A percentile compares a stretch with the other conserved stretches of the same genome.
These are phyloP conservation scores for Leptinotarsa haldemani DNA, from an alignment of 2,888 invertebrate species.

Conservation along the genomic window DNA sequence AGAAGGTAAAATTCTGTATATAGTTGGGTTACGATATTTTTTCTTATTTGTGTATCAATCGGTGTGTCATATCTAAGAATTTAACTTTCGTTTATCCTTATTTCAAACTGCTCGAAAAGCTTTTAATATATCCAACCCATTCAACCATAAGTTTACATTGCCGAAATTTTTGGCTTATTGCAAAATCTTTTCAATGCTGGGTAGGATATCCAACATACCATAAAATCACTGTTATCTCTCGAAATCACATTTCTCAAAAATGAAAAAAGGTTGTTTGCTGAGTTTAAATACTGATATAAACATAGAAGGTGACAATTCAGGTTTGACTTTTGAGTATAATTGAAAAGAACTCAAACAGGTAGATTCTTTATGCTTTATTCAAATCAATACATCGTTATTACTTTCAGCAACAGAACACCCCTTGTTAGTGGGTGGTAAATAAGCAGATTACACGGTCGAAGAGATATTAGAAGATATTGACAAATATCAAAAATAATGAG, in stretches of 20 bases:
- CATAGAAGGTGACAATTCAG: slow-evolving; percentile 26
- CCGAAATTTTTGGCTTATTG: not conserved
- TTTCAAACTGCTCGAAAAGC: too few species aligned
- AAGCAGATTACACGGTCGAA: slow-evolving; percentile 29
- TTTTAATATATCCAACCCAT: too few species aligned
- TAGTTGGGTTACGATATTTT: too few species aligned
- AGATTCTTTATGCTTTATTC: slow-evolving; percentile 24
- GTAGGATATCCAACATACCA: slow-evolving; percentile 1
- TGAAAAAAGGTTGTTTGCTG: slow-evolving; percentile 24
- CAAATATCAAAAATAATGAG: too few species aligned
- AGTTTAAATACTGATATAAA: slow-evolving; percentile 13
- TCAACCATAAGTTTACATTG: not conserved
- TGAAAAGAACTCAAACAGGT: slow-evolving; percentile 24
- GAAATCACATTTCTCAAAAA: slow-evolving; percentile 21
- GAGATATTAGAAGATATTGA: not conserved
- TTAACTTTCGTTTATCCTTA: too few species aligned
- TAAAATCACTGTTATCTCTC: slow-evolving; percentile 7
- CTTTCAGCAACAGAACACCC: slow-evolving; percentile 35
- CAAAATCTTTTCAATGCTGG: not conserved
- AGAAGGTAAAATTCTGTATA: too few species aligned
- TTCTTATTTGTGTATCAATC: too few species aligned
- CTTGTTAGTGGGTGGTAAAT: slow-evolving; percentile 33
- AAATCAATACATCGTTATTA: slow-evolving; percentile 30
- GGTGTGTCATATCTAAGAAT: too few species aligned
- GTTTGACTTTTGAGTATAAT: slow-evolving; percentile 22